Conservation (phyloP, 2,797 vertebrate species). For the Tamandua tetradactyla region DNA sequence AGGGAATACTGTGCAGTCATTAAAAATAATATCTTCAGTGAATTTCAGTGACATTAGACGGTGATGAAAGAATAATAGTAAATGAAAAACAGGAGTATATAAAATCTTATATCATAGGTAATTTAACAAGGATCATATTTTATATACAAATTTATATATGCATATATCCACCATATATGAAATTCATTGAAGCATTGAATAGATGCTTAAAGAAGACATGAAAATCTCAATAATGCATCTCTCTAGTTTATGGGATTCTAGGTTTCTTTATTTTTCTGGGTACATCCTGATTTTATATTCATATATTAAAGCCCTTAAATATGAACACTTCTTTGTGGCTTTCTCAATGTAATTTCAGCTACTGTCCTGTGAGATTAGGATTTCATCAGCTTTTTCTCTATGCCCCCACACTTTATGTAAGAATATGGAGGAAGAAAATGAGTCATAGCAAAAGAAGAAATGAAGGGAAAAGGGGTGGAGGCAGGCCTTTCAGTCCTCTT, state of each 20-base stretch:
- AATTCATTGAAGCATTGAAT: not conserved
- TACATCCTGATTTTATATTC: not conserved
- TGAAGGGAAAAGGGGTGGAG: not conserved
- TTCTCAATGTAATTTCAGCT: not conserved
- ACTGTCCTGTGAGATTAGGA: not conserved
- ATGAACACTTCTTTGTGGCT: not conserved
- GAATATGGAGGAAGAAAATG: not conserved
- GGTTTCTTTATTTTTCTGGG: not conserved
- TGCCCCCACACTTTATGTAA: not conserved
- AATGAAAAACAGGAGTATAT: not conserved
- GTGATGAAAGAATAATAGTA: not conserved
- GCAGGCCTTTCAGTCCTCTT: not conserved
- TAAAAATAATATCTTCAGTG: not conserved
- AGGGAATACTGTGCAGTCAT: not conserved
- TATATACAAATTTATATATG: not conserved
- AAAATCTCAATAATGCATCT: not conserved
- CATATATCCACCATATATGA: not conserved
- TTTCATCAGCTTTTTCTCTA: not conserved
- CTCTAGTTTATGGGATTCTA: not conserved
- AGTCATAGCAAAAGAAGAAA: not conserved
- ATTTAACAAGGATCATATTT: not conserved
- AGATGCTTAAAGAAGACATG: not conserved
- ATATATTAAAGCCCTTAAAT: not conserved
- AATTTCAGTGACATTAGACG: conserved; percentile 11
- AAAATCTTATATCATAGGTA: not conserved